These are phyloP conservation scores for Amblyraja radiata DNA, from an alignment of 2,797 vertebrate species.

Conservation along the genomic window DNA sequence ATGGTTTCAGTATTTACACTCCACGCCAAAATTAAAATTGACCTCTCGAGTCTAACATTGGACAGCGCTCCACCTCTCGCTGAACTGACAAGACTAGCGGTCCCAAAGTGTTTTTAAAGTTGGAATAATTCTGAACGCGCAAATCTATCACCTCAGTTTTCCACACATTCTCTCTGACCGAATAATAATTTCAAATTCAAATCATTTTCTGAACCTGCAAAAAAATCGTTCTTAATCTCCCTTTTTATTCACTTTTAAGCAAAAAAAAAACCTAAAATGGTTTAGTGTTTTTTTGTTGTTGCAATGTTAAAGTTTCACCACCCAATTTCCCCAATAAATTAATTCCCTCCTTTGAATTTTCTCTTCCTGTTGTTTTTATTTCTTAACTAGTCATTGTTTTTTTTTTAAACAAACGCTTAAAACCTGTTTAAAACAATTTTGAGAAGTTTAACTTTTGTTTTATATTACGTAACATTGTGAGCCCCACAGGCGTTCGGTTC, in stretches of 20 bases:
- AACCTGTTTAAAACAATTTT: not conserved
- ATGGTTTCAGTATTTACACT: not conserved
- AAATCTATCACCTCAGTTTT: not conserved
- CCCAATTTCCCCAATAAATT: not conserved
- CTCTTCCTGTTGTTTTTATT: not conserved
- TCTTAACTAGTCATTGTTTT: not conserved
- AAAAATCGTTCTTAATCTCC: not conserved
- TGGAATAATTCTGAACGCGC: not conserved
- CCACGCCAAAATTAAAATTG: not conserved
- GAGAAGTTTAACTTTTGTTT: not conserved
- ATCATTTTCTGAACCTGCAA: not conserved
- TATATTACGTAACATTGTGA: too few relatives aligned
- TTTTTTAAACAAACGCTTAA: not conserved
- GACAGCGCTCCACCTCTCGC: not conserved
- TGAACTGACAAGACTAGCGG: not conserved
- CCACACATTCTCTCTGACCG: too few relatives aligned
- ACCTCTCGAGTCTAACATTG: not conserved
- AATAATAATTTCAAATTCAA: slow-evolving; percentile 2
- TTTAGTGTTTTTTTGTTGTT: not conserved
- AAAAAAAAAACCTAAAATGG: not conserved
- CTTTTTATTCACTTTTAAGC: not conserved
- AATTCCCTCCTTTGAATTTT: not conserved
- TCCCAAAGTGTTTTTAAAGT: not conserved
- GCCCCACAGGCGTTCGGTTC: slow-evolving; percentile 4
- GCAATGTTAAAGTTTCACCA: not conserved